phyloP scores from a whole-genome alignment of 1,140 invertebrate genomes.

The Belonocnema kinseyi region DNA sequence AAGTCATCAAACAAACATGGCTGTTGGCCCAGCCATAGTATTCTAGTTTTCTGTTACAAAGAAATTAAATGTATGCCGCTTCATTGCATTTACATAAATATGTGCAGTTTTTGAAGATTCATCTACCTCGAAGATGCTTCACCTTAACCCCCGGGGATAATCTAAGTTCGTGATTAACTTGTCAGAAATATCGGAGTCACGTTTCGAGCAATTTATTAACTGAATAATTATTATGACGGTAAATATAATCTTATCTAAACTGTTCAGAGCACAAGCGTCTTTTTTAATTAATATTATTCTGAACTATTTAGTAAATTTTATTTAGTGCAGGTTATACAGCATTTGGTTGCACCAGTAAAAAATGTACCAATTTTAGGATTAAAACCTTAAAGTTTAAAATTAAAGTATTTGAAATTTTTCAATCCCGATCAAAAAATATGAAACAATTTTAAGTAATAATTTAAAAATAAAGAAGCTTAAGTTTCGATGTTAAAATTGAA shows the following conservation, averaged over 20 bases:
- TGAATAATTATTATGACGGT: constrained; percentile 32
- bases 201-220: constrained; percentile 70
- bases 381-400: no score
- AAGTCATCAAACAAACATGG: constrained; percentile 62
- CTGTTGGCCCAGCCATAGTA: constrained; percentile 55
- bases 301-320: no score
- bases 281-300: no score
- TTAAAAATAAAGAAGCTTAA: no score
- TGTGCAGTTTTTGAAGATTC: constrained; percentile 65
- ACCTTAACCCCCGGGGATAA: constrained; percentile 45
- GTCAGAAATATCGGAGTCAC: constrained; percentile 72
- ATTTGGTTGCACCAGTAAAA: no score
- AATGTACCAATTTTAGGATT: no score
- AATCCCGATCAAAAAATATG: no score
- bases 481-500: no score
- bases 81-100: constrained; percentile 69
- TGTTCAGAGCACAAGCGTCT: no score
- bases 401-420: no score
- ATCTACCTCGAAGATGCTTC: constrained; percentile 47
- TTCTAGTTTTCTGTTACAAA: constrained; percentile 52
- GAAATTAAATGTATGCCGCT: constrained; percentile 36
- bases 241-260: constrained; percentile 5
- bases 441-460: no score
- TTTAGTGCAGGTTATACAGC: no score
- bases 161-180: constrained; percentile 68